Evolutionary conservation across 2,888 invertebrate species (phyloP).

Genomic region (Phorcus lineatus): DNA sequence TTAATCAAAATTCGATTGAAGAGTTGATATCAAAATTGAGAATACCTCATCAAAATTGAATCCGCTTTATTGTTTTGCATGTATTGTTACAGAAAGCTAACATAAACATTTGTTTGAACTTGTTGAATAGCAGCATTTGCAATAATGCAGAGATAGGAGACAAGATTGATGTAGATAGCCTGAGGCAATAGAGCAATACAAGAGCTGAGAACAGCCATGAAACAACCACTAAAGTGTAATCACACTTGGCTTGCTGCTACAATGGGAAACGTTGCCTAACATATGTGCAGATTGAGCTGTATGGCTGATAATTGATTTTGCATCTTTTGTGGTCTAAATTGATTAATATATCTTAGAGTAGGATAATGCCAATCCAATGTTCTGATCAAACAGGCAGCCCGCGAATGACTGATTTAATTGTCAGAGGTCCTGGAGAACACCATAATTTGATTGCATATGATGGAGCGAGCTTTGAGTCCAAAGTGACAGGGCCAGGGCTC

Average conservation of each 20-base stretch:
- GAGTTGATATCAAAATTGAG: too few species aligned
- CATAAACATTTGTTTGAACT: too few species aligned
- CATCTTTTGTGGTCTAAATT: slow-evolving; percentile 18
- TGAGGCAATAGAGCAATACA: not conserved
- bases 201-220: not conserved
- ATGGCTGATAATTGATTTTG: not conserved
- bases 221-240: not conserved
- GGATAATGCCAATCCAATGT: not conserved
- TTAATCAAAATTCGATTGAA: too few species aligned
- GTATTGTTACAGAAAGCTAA: too few species aligned
- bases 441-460: slow-evolving; percentile 22
- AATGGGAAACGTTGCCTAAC: not conserved
- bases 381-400: not conserved
- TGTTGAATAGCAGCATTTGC: too few species aligned
- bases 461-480: not conserved
- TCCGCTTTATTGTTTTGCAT: too few species aligned
- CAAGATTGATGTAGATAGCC: too few species aligned
- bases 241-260: not conserved
- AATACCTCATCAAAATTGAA: too few species aligned
- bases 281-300: not conserved
- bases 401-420: not conserved
- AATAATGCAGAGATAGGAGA: too few species aligned
- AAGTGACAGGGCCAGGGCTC: not conserved
- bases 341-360: slow-evolving; percentile 6
- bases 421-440: not conserved